A percentile compares a stretch with the other conserved stretches of the same genome.
Evolutionary conservation across 2,797 vertebrate genomes (phyloP).

Genomic region (Melanotaenia parkinsoni): DNA sequence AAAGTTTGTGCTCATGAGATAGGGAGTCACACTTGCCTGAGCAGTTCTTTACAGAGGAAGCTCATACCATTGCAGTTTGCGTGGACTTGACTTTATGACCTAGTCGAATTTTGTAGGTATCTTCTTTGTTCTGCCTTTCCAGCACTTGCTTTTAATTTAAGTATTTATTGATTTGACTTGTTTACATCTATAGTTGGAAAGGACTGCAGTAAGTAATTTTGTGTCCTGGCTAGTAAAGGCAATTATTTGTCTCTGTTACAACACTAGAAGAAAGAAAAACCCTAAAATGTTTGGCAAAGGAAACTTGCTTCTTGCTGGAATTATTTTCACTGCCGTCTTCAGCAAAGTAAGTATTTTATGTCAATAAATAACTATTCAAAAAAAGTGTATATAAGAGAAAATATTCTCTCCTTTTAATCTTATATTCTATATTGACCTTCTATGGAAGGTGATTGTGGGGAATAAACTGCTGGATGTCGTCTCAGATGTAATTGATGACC

Average conservation of each 20-base stretch:
- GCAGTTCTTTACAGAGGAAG: neutral
- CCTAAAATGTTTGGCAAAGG: conserved; percentile 49
- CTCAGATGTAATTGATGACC: conserved; percentile 49
- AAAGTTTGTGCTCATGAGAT: conserved; percentile 45
- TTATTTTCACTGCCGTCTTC: conserved; percentile 37
- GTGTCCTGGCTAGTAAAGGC: neutral
- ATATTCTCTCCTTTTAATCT: neutral
- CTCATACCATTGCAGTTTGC: conserved; percentile 12
- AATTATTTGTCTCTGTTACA: conserved; percentile 2
- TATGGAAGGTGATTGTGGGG: conserved; percentile 34
- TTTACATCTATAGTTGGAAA: neutral
- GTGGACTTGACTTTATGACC: conserved; percentile 12
- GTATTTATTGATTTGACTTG: neutral
- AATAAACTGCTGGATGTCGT: conserved; percentile 24
- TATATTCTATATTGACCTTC: neutral
- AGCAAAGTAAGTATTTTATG: conserved; percentile 48
- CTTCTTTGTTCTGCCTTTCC: neutral
- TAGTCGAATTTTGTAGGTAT: conserved; percentile 35
- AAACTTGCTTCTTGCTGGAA: conserved; percentile 23
- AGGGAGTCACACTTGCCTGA: conserved; percentile 9
- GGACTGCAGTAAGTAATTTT: neutral
- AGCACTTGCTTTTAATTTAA: conserved; percentile 11
- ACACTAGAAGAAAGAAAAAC: conserved; percentile 2
- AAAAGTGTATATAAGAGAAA: neutral
- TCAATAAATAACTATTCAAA: neutral